Percentiles rank a stretch among this genome's conserved stretches.
Conservation (phyloP, 2,113 vertebrate genomes). For the Tetrao urogallus region DNA sequence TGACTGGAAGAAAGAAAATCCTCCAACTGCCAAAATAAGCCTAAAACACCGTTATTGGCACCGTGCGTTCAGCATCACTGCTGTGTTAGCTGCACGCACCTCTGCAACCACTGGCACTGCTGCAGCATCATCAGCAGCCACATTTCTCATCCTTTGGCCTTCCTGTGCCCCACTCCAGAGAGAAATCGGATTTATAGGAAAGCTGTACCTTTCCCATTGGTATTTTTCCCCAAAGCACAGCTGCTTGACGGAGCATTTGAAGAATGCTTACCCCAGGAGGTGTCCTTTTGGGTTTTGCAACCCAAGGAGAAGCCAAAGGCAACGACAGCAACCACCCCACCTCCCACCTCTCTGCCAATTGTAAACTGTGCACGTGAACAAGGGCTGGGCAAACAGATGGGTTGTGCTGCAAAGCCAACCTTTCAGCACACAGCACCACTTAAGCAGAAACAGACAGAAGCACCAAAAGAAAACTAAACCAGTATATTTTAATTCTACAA, state of each 20-base stretch:
- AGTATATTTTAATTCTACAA: slow-evolving; percentile 79
- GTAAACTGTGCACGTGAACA: rapidly evolving
- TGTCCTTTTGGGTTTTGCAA: not conserved
- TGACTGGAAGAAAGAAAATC: not conserved
- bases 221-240: rapidly evolving
- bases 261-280: not conserved
- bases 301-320: rapidly evolving
- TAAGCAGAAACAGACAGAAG: not conserved
- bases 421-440: not conserved
- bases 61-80: rapidly evolving
- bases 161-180: not conserved
- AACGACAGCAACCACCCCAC: rapidly evolving
- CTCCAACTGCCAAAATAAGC: not conserved
- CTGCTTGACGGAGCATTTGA: rapidly evolving
- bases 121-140: not conserved
- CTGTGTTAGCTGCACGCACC: not conserved
- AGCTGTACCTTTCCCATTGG: not conserved
- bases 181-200: not conserved
- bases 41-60: not conserved
- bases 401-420: rapidly evolving
- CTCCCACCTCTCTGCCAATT: not conserved
- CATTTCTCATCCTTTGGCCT: not conserved
- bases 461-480: slow-evolving; percentile 73
- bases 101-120: not conserved
- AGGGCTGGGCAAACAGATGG: rapidly evolving